phyloP scores from a whole-genome alignment of 2,113 vertebrate genomes.

The Anser brachyrhynchus region DNA sequence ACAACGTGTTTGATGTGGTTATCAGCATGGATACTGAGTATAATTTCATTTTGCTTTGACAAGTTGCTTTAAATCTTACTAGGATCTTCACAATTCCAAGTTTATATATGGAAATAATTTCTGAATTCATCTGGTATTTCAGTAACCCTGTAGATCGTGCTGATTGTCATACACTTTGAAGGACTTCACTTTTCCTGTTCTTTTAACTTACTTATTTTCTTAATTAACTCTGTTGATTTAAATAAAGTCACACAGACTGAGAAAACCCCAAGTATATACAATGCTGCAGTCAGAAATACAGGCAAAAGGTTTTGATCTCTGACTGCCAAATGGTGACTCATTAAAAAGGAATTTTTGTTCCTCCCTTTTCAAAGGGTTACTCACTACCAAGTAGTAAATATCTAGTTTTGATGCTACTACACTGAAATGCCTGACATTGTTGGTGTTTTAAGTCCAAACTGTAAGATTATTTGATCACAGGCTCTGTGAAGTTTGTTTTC shows the following conservation, averaged over 20 bases:
- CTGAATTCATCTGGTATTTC: background rate
- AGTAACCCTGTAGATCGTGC: background rate
- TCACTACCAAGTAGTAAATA: conserved; percentile 58
- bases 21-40: background rate
- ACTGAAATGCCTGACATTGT: conserved; percentile 44
- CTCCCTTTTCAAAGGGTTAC: conserved; percentile 56
- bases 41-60: conserved; percentile 14
- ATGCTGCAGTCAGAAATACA: conserved; percentile 50
- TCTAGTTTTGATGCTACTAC: conserved; percentile 61
- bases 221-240: conserved; percentile 15
- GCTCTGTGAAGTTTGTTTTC: background rate
- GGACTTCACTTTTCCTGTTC: background rate
- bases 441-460: conserved; percentile 7
- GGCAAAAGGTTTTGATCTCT: conserved; percentile 61
- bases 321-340: conserved; percentile 71
- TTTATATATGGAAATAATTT: background rate
- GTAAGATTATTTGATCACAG: background rate
- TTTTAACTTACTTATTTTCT: conserved; percentile 4
- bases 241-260: conserved; percentile 5
- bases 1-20: background rate
- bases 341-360: conserved; percentile 68
- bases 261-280: background rate
- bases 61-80: conserved; percentile 2
- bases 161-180: background rate
- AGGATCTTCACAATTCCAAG: background rate